These are phyloP conservation scores for Pyxicephalus adspersus DNA, from an alignment of 2,113 vertebrate species.

Conservation along the genomic window DNA sequence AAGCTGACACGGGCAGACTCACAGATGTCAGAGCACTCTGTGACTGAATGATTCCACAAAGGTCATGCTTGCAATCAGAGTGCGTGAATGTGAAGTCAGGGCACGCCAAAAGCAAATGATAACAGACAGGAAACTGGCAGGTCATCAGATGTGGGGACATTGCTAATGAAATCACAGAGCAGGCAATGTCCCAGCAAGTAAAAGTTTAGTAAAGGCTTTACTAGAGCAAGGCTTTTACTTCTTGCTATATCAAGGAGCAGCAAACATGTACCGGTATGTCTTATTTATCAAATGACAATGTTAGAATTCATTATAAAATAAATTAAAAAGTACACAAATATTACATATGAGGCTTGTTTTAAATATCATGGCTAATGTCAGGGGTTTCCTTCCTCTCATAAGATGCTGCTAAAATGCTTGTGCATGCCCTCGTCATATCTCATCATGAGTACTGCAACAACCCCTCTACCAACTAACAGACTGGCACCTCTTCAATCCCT, in stretches of 20 bases:
- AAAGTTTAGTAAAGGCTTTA: not conserved
- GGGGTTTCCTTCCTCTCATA: too few relatives aligned
- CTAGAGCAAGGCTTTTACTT: too few relatives aligned
- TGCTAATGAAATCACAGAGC: not conserved
- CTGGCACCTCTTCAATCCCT: too few relatives aligned
- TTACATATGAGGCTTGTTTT: too few relatives aligned
- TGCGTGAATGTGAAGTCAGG: accelerated
- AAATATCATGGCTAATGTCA: too few relatives aligned
- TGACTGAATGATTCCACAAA: slow-evolving; percentile 36
- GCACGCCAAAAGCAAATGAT: accelerated
- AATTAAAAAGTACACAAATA: too few relatives aligned
- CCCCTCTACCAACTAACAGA: too few relatives aligned
- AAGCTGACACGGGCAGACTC: slow-evolving; percentile 54
- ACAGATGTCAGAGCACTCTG: slow-evolving; percentile 36
- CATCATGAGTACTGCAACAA: too few relatives aligned
- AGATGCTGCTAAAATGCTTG: too few relatives aligned
- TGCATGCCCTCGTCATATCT: too few relatives aligned
- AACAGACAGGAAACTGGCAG: not conserved
- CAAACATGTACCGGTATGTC: not conserved
- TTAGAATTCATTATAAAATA: too few relatives aligned
- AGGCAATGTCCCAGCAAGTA: not conserved
- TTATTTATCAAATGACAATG: too few relatives aligned
- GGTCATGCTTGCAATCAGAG: slow-evolving; percentile 25
- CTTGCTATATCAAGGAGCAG: not conserved
- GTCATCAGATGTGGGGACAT: not conserved